phyloP scores from a whole-genome alignment of 2,797 vertebrate genomes.

The Emydoidea blandingii region DNA sequence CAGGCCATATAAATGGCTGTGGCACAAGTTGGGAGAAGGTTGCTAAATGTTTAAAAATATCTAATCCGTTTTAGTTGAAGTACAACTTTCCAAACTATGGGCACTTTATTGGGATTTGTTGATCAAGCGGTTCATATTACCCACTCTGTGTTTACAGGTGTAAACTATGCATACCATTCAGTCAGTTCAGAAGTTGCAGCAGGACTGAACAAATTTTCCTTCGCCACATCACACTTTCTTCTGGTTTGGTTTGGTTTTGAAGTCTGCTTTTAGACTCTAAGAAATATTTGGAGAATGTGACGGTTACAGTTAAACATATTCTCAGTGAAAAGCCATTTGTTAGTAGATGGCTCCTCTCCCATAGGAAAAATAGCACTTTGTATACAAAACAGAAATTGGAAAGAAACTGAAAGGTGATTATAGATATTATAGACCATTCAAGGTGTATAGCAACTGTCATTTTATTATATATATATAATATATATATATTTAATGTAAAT shows the following conservation, averaged over 20 bases:
- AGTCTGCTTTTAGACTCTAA: constrained; percentile 61
- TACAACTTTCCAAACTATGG: constrained; percentile 10
- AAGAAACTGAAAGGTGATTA: constrained; percentile 28
- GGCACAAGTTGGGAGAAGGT: constrained; percentile 20
- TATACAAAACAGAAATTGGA: constrained; percentile 46
- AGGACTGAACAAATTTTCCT: constrained; percentile 37
- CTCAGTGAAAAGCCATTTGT: constrained; percentile 62
- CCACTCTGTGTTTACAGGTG: constrained; percentile 69
- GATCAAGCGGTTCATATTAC: constrained; percentile 54
- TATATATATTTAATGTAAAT: constrained; percentile 37
- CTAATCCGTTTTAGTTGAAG: constrained; percentile 45
- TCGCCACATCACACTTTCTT: constrained; percentile 70
- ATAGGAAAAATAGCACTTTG: constrained; percentile 59
- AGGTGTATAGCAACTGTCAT: constrained; percentile 32
- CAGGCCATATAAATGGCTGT: constrained; percentile 26
- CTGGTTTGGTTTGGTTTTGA: constrained; percentile 59
- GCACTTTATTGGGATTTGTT: constrained; percentile 67
- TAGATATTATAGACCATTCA: background rate
- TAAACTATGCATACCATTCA: constrained; percentile 59
- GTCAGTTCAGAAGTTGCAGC: constrained; percentile 48
- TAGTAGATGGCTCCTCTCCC: constrained; percentile 54
- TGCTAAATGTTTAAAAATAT: constrained; percentile 65
- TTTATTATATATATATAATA: constrained; percentile 35
- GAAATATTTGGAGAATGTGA: constrained; percentile 74
- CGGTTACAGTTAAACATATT: constrained; percentile 61